Conservation (phyloP, 2,888 invertebrate genomes). For the Drosophila peninsularis region DNA sequence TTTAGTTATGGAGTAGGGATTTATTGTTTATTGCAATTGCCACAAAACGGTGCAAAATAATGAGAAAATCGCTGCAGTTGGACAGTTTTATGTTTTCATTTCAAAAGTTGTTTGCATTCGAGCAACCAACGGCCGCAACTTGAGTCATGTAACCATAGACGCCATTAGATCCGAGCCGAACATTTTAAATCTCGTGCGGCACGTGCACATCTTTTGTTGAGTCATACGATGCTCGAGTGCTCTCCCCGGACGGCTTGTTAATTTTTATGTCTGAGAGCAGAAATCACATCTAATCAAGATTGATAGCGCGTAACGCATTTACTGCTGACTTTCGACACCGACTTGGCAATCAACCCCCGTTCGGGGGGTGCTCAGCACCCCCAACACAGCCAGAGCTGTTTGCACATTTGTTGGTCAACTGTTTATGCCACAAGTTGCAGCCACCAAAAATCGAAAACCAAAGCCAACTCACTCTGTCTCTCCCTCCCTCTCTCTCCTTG, state of each 20-base stretch:
- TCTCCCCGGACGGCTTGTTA: slow-evolving; percentile 53
- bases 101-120: slow-evolving; percentile 75
- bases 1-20: slow-evolving; percentile 68
- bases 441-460: slow-evolving; percentile 34
- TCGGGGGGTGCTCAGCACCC: slow-evolving; percentile 39
- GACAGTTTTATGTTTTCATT: slow-evolving; percentile 83
- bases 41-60: slow-evolving; percentile 82
- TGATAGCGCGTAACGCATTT: slow-evolving; percentile 84
- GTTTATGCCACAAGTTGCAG: slow-evolving; percentile 69
- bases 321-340: slow-evolving; percentile 67
- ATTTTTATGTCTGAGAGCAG: slow-evolving; percentile 72
- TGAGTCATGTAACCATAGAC: slow-evolving; percentile 67
- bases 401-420: slow-evolving; percentile 72
- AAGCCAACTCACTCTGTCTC: background rate
- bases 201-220: slow-evolving; percentile 65
- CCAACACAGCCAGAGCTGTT: slow-evolving; percentile 12
- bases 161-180: slow-evolving; percentile 54
- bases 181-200: slow-evolving; percentile 35
- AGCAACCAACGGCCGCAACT: slow-evolving; percentile 34
- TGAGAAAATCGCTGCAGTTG: slow-evolving; percentile 75
- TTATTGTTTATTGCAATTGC: slow-evolving; percentile 84
- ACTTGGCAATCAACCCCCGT: slow-evolving; percentile 38
- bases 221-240: slow-evolving; percentile 15
- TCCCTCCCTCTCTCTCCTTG: background rate
- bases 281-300: slow-evolving; percentile 85